Base-by-base conservation (phyloP, 2,797 vertebrate genomes). In the Dryobates pubescens region DNA sequence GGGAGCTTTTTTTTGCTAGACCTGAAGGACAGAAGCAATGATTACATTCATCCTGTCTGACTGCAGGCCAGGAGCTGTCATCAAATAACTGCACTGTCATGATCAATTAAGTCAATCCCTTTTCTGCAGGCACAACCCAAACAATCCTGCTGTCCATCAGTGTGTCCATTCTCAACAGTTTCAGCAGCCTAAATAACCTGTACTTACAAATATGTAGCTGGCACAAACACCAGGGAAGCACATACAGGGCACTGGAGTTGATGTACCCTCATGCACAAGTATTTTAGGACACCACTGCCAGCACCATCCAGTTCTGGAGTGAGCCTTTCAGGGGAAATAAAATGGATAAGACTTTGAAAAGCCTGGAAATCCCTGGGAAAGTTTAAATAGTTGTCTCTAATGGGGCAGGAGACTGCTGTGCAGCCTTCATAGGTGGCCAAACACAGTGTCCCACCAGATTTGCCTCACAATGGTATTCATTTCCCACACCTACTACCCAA, bases 251-350 rank as follows among this genome's bases (percentile, higher is more conserved):
- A 17, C 5, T 45, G 36, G n/a, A 68, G 41, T 3, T 63, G 30
- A 68, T 12, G 34, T 22, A 23, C 7, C 4, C 15, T 67, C 69
- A n/a, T 41, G 30, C 38, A 54, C 8, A 10, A 0, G 0, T 30
- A 24, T 12, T 23, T 29, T 8, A 6, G 12, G 3, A 7, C 20
- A 5, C 10, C 13, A 20, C 9, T 24, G 32, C 54, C 79, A 38
- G 30, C 19, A 61, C 29, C 6, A 18, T 11, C 10, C 15, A 27
- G 7, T 24, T 61, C 36, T 75, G 38, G 43, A 53, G 41, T n/a
- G 56, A 72, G 32, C 4, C 19, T 69, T 83, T 65, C 20, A 63
- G 51, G 8, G 17, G 56, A 53, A 11, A 62, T 6, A 64, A 24
- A 56, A 10, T 2, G 3, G 17, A 15, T 23, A 70, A 87, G 15